These are phyloP conservation scores for Ormyrus pomaceus DNA, from an alignment of 2,888 invertebrate genomes.

Conservation along the genomic window DNA sequence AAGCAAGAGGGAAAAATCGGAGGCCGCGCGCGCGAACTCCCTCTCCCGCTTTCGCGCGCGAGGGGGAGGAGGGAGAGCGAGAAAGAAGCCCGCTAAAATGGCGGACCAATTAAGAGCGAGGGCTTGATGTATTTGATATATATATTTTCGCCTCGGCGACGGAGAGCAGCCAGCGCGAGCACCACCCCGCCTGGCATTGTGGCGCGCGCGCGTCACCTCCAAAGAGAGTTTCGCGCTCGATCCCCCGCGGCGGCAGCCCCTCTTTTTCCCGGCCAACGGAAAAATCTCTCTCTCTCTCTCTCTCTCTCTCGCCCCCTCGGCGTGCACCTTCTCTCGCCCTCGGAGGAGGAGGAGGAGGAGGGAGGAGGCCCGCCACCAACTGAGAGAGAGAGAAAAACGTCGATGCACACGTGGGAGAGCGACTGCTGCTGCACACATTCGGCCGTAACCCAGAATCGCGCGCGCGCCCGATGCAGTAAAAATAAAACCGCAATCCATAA, in stretches of 20 bases:
- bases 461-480: slow-evolving; percentile 31
- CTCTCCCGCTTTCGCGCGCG: neutral
- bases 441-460: slow-evolving; percentile 53
- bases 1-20: slow-evolving; percentile 30
- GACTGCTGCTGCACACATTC: neutral
- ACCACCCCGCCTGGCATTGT: slow-evolving; percentile 70
- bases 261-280: too few relatives aligned
- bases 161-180: slow-evolving; percentile 17
- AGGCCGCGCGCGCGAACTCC: neutral
- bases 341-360: neutral
- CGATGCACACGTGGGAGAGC: slow-evolving; percentile 43
- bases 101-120: slow-evolving; percentile 70
- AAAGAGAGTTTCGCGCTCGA: slow-evolving; percentile 18
- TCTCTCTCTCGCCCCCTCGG: neutral
- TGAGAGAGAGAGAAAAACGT: slow-evolving; percentile 7
- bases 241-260: neutral
- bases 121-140: slow-evolving; percentile 64
- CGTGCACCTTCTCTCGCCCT: neutral
- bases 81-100: slow-evolving; percentile 65
- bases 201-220: neutral
- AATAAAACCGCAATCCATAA: slow-evolving; percentile 54
- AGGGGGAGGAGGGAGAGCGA: slow-evolving; percentile 2
- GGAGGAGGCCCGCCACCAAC: neutral
- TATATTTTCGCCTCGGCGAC: slow-evolving; percentile 72
- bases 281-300: too few relatives aligned